These are phyloP conservation scores for Diadema setosum DNA, from an alignment of 35 echinoderm and acorn worm genomes.

Conservation along the genomic window DNA sequence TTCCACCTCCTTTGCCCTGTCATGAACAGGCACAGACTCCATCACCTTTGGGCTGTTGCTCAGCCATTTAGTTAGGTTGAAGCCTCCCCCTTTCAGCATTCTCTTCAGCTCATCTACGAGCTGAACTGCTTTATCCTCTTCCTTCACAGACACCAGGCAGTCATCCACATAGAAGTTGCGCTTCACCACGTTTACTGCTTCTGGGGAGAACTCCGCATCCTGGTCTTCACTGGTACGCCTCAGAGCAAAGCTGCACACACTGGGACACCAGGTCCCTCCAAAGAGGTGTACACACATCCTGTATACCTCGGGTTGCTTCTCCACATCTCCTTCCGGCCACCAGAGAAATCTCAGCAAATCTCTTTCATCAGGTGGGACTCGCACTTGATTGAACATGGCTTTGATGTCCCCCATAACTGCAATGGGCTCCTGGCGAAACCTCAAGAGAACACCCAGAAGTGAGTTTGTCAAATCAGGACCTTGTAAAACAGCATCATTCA, in stretches of 20 bases:
- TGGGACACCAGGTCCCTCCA: constrained; percentile 21
- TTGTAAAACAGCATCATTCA: constrained; percentile 8
- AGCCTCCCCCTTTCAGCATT: constrained; percentile 23
- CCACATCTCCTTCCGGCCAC: constrained; percentile 39
- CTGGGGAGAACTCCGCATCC: background rate
- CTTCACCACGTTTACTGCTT: background rate
- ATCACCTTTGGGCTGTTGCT: constrained; percentile 34
- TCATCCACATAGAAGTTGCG: constrained; percentile 15
- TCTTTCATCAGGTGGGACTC: constrained; percentile 1
- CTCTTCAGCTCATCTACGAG: background rate
- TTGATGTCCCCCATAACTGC: constrained; percentile 47
- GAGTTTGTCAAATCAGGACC: constrained; percentile 31
- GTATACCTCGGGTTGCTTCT: background rate
- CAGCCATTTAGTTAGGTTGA: constrained; percentile 62
- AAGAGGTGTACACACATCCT: constrained; percentile 14
- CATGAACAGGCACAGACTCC: constrained; percentile 9
- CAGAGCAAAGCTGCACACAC: background rate
- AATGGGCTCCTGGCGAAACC: constrained; percentile 41
- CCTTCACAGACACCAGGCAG: constrained; percentile 9
- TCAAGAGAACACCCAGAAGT: constrained; percentile 31
- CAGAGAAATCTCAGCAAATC: constrained; percentile 43
- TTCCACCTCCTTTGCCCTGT: constrained; percentile 24
- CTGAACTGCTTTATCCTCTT: background rate
- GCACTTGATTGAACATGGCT: constrained; percentile 47
- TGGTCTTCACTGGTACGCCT: background rate